These are phyloP conservation scores for Leptoclinus maculatus DNA, from an alignment of 2,797 vertebrate genomes.

Conservation along the genomic window DNA sequence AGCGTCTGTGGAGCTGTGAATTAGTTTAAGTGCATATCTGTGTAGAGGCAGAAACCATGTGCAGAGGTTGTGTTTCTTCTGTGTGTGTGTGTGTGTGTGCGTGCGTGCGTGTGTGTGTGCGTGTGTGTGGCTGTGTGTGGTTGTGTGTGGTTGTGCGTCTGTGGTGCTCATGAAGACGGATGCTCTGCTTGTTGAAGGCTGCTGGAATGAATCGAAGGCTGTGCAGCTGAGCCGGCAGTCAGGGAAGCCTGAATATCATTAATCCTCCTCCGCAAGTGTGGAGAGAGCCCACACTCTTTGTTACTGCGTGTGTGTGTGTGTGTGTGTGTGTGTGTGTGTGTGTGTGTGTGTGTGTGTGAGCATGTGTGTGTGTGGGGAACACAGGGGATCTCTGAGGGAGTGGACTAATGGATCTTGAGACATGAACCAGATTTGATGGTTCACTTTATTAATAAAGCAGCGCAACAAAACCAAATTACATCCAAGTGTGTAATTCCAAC, in stretches of 20 bases:
- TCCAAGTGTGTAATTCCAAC: neutral
- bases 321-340: conserved; percentile 23
- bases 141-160: neutral
- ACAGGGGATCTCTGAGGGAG: conserved; percentile 17
- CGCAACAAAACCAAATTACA: neutral
- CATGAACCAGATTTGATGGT: conserved; percentile 3
- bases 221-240: conserved; percentile 67
- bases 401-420: neutral
- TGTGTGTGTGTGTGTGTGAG: conserved; percentile 25
- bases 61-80: no score
- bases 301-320: conserved; percentile 23
- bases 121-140: neutral
- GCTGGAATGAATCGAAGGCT: conserved; percentile 54
- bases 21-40: no score
- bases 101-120: no score
- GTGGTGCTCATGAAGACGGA: conserved; percentile 17
- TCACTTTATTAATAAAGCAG: neutral
- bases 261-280: conserved; percentile 52
- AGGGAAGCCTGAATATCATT: conserved; percentile 72
- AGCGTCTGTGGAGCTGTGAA: no score
- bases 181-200: conserved; percentile 32
- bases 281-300: conserved; percentile 37
- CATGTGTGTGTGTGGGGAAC: conserved; percentile 32
- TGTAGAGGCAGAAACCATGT: no score
- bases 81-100: no score